Conservation (phyloP, 2,797 vertebrate genomes). For the Cynopterus sphinx region DNA sequence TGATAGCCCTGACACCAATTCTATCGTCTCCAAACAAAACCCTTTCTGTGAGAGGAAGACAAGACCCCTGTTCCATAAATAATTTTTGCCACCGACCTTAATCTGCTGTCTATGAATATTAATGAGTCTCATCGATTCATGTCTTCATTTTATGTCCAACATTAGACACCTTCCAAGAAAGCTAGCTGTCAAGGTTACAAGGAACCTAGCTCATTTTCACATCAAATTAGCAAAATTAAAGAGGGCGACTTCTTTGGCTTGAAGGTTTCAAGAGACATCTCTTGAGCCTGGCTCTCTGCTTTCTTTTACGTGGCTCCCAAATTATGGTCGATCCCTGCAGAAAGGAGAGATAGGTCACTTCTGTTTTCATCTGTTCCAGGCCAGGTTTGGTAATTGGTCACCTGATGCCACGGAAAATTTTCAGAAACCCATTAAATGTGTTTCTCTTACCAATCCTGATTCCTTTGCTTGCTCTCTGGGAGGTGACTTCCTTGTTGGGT, state of each 20-base stretch:
- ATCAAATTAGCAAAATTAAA: constrained; percentile 58
- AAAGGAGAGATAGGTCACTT: neutral
- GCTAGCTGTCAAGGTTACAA: constrained; percentile 58
- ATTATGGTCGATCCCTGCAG: neutral
- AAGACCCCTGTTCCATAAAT: constrained; percentile 63
- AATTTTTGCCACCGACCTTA: constrained; percentile 61
- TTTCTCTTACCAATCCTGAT: neutral
- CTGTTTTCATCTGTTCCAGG: neutral
- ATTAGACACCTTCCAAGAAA: constrained; percentile 66
- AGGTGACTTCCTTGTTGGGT: neutral
- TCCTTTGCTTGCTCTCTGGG: neutral
- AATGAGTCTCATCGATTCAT: constrained; percentile 65
- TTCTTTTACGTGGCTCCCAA: neutral
- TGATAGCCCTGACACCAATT: neutral
- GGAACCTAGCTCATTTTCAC: constrained; percentile 30
- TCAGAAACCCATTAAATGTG: neutral
- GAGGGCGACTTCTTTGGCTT: neutral
- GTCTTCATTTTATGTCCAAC: constrained; percentile 64
- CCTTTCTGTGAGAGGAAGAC: constrained; percentile 63
- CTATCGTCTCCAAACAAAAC: constrained; percentile 61
- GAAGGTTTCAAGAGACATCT: neutral
- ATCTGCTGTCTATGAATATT: constrained; percentile 74
- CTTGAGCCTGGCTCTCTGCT: neutral
- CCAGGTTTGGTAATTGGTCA: neutral
- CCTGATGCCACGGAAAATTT: neutral